A percentile compares a stretch with the other conserved stretches of the same genome.
Conservation (phyloP, 2,113 vertebrate genomes). For the Strix uralensis region DNA sequence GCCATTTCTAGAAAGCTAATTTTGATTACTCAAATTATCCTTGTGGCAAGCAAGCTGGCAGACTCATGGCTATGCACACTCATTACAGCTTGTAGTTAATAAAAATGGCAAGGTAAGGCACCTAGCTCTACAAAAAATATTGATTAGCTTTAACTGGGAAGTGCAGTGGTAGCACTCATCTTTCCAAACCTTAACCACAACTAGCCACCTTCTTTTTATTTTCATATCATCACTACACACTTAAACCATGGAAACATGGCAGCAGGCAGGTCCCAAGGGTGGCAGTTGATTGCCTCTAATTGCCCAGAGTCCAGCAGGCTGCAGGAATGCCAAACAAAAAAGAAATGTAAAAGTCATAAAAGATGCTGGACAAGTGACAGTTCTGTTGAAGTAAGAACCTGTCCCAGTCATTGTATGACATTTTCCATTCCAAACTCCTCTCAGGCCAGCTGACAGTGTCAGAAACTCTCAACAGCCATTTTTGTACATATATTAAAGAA, state of each 20-base stretch:
- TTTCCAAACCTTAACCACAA: neutral
- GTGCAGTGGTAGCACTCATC: neutral
- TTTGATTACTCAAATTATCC: neutral
- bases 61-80: neutral
- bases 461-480: neutral
- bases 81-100: neutral
- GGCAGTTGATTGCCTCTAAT: neutral
- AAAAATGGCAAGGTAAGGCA: neutral
- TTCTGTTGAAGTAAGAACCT: neutral
- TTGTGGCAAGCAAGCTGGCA: neutral
- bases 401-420: neutral
- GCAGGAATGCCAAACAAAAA: neutral
- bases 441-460: neutral
- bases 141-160: neutral
- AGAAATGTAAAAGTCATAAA: neutral
- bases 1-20: neutral
- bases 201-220: neutral
- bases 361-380: neutral
- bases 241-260: neutral
- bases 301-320: neutral
- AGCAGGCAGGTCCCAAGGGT: neutral
- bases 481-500: neutral
- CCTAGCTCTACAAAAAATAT: neutral
- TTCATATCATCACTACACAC: neutral
- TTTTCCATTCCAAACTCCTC: neutral